Evolutionary conservation across 2,888 invertebrate genomes (phyloP), one percentile per base, ranked within the genome.

Genomic region (Yponomeuta sedellus): DNA sequence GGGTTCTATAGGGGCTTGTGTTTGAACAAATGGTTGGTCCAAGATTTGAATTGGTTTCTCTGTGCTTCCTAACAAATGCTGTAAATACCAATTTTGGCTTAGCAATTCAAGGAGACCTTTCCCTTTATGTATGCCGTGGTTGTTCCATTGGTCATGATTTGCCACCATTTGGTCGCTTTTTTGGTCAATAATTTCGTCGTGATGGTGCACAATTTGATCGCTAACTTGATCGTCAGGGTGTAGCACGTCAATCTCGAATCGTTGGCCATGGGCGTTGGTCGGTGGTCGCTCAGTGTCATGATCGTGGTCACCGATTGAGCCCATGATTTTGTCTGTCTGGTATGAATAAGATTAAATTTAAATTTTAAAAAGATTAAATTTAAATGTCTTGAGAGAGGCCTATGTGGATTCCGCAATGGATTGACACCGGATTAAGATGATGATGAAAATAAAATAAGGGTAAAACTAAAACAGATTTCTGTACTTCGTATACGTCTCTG

Each of bases 221-320:
- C 8, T 4, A 5, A 12, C 8, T 16, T 52, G 44, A 8, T 0
- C 16, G 44, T 22, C 34, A 5, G 3, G 34, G 34, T 34, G 34
- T 34, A 34, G 34, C 22, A 20, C 12, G 1, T 56, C 11, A 11
- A 65, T 64, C 1, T 65, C 10, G 25, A 70, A 77, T 28, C 71
- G 76, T 22, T 68, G 71, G 0, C 75, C 77, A n/a, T 75, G 78
- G 0, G 76, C 68, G 52, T 78, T 78, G 3, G 77, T 78, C 59
- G 73, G 71, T 0, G 71, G 68, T n/a, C 77, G 71, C 62, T 69
- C 62, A 0, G 66, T 68, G 0, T 67, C 68, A 1, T 68, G 66
- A 0, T 66, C 16, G 1, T 16, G 44, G 44, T 52, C 44, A 1
- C 8, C 44, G 44, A 52, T 12, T 16, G 44, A 52, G 16, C 16